Evolutionary conservation across 2,888 invertebrate genomes (phyloP).

Genomic region (Cheilosia scutellata): DNA sequence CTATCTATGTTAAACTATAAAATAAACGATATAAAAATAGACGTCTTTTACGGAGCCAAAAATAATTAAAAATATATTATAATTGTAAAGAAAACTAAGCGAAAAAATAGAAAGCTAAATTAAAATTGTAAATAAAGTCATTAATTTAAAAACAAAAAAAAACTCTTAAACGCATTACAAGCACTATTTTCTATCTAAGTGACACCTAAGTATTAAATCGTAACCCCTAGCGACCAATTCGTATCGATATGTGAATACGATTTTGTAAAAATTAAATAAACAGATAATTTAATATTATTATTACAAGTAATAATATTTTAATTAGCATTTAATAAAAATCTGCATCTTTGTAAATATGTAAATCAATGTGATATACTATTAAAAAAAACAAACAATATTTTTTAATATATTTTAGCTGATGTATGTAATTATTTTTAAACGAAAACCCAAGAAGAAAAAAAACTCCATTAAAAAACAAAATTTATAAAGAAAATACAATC

Average conservation of each 20-base stretch:
- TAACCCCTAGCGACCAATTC: slow-evolving; percentile 8
- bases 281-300: slow-evolving; percentile 68
- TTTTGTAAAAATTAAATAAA: slow-evolving; percentile 4
- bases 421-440: slow-evolving; percentile 61
- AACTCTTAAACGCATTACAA: slow-evolving; percentile 33
- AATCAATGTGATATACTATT: slow-evolving; percentile 76
- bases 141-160: slow-evolving; percentile 54
- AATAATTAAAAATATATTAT: slow-evolving; percentile 67
- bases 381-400: slow-evolving; percentile 51
- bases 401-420: slow-evolving; percentile 71
- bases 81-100: slow-evolving; percentile 36
- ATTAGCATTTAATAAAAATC: slow-evolving; percentile 47
- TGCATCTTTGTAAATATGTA: slow-evolving; percentile 64
- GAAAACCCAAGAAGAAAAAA: slow-evolving; percentile 37
- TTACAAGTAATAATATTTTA: slow-evolving; percentile 68
- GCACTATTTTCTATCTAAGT: slow-evolving; percentile 35
- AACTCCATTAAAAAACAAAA: slow-evolving; percentile 65
- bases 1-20: slow-evolving; percentile 31
- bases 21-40: slow-evolving; percentile 48
- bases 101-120: slow-evolving; percentile 35
- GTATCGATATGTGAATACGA: slow-evolving; percentile 4
- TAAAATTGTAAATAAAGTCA: slow-evolving; percentile 74
- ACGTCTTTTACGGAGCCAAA: slow-evolving; percentile 75
- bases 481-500: slow-evolving; percentile 50
- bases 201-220: slow-evolving; percentile 68